These are phyloP conservation scores for Poicephalus meyeri DNA, from an alignment of 2,113 vertebrate species.

Conservation along the genomic window DNA sequence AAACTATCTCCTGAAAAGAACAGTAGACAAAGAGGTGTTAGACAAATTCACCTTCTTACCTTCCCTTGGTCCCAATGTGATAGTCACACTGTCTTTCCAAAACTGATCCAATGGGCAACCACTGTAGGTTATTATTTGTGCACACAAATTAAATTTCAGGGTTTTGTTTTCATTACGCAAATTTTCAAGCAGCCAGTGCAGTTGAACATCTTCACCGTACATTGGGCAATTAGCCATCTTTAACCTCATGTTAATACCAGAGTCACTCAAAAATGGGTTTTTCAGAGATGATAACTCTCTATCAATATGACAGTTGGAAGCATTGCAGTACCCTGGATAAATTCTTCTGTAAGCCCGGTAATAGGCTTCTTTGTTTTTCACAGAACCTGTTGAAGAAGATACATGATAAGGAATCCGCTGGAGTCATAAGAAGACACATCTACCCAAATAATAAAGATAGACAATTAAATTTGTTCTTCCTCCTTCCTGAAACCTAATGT, in stretches of 20 bases:
- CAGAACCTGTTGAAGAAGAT: constrained; percentile 49
- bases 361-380: constrained; percentile 61
- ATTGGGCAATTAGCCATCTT: constrained; percentile 64
- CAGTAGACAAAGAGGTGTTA: not conserved
- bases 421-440: not conserved
- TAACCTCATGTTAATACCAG: constrained; percentile 52
- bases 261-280: constrained; percentile 59
- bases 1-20: not conserved
- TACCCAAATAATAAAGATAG: not conserved
- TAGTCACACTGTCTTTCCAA: constrained; percentile 57
- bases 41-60: constrained; percentile 29
- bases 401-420: not conserved
- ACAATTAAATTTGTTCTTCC: not conserved
- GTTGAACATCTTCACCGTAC: constrained; percentile 57
- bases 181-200: constrained; percentile 65
- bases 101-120: constrained; percentile 52
- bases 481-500: not conserved
- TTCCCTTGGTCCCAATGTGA: constrained; percentile 52
- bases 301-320: constrained; percentile 65
- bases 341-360: constrained; percentile 64
- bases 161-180: constrained; percentile 43
- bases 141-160: constrained; percentile 53
- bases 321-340: constrained; percentile 54
- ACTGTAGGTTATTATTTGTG: constrained; percentile 56
- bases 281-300: constrained; percentile 45